phyloP scores from a whole-genome alignment of 2,113 vertebrate species.

The Cariama cristata region DNA sequence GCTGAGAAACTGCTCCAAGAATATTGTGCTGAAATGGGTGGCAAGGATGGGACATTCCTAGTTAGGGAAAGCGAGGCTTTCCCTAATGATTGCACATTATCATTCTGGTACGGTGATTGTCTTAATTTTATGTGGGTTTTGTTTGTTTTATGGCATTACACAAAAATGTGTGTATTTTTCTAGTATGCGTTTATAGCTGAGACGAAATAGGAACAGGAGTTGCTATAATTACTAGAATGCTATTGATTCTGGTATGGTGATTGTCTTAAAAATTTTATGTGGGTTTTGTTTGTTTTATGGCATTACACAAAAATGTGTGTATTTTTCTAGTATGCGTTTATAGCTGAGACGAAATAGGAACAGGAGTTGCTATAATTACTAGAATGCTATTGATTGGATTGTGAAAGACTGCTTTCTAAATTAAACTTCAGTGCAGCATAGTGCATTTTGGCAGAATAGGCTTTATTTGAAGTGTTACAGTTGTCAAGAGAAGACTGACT shows the following conservation, averaged over 20 bases:
- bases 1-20: constrained; percentile 90
- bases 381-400: background rate
- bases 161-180: background rate
- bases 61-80: constrained; percentile 90
- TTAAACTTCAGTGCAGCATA: background rate
- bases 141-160: background rate
- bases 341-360: background rate
- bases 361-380: background rate
- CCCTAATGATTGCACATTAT: constrained; percentile 87
- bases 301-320: background rate
- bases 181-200: background rate
- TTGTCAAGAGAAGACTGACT: background rate
- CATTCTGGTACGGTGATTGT: constrained; percentile 87
- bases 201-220: background rate
- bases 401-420: background rate
- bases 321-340: background rate
- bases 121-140: background rate
- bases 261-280: background rate
- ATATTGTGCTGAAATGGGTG: constrained; percentile 87
- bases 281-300: background rate
- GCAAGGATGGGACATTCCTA: constrained; percentile 90
- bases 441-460: background rate
- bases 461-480: background rate
- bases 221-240: background rate
- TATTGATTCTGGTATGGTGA: constrained; percentile 85